Base-by-base conservation (phyloP, 2,888 invertebrate species). In the Xanthorhoe designata region DNA sequence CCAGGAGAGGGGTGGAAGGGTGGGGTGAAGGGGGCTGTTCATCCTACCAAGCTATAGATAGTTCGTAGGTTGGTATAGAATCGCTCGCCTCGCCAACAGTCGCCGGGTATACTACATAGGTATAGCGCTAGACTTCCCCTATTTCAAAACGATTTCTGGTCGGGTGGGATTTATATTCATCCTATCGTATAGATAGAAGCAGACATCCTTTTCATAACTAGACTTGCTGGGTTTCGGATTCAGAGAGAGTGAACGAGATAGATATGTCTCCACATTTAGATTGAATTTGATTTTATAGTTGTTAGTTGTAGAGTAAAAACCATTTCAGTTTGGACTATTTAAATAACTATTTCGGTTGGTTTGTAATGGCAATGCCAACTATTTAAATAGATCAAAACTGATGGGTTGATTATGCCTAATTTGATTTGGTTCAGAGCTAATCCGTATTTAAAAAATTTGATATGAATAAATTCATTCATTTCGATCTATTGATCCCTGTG, bases 1-100 rank as follows among this genome's bases (percentile, higher is more conserved):
- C 64, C 64, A 69, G 71, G 74, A 77, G 77, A 78, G 57, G 75
- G 32, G 7, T 0, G 32, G 5, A 6, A 4, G 32, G 32, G 32
- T 0, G 32, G 5, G 32, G 4, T 7, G 5, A 62, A 59, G 61
- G 66, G 74, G 75, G 77, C 71, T 73, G 79, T 78, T 80, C 78
- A 61, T 58, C 57, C 64, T 53, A 68, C 61, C 54, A 54, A 54
- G 32, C 68, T 64, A 58, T 68, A 61, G 45, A 64, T 62, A 57
- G 63, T 56, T 82, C 77, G 49, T 64, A 51, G 59, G 62, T 60
- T 42, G 38, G 38, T 42, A 66, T 51, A 32, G 61, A 32, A 32
- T 7, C 32, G 3, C 49, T 50, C 18, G 17, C 19, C n/a, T 47
- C 56, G 32, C 47, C 57, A 47, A 29, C 57, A 32, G 32, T 6